Evolutionary conservation across 2,113 vertebrate species (phyloP), one percentile per base, ranked within the genome.

Genomic region (Halcyon malimbica): DNA sequence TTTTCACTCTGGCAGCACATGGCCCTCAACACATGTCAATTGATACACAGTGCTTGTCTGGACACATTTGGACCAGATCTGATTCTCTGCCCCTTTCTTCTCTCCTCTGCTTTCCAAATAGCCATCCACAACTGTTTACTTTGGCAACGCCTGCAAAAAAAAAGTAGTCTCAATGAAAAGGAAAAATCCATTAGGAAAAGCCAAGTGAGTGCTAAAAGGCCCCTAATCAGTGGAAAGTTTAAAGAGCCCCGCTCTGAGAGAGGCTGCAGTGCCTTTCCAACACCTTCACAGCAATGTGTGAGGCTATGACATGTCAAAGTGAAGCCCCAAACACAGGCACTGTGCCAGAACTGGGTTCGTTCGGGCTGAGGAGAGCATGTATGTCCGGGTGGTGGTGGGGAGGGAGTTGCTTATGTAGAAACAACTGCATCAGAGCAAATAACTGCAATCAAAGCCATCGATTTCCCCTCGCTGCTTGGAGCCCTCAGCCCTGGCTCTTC

Each of bases 161-260:
- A 94, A 69, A 48, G 26, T 5, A 77, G 77, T 65, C 81, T 87
- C 80, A 89, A 93, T 84, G 93, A 96, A 96, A 95, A 95, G 89
- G 89, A 91, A 96, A 97, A 97, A 94, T 94, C 96, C 96, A 97
- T 97, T 97, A 97, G 96, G 95, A 96, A 94, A 96, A 96, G 94
- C 24, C 87, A 91, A 78, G 80, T 95, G 96, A 97, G 96, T 96
- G 96, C 96, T 97, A 97, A 97, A 96, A 96, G 95, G 96, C 83
- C 94, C 96, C 92, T 97, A 97, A 97, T 97, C 96, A 97, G 96
- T 91, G 77, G 91, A 91, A 95, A 96, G 94, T 96, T 97, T 91
- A 96, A 97, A 96, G 95, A 96, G 89, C 94, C 62, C 77, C 24
- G 44, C 91, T 94, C 59, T 4, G n/a, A 94, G 89, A 92, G 94